Evolutionary conservation across 2,888 invertebrate genomes (phyloP).

Genomic region (Lampropteryx suffumata): DNA sequence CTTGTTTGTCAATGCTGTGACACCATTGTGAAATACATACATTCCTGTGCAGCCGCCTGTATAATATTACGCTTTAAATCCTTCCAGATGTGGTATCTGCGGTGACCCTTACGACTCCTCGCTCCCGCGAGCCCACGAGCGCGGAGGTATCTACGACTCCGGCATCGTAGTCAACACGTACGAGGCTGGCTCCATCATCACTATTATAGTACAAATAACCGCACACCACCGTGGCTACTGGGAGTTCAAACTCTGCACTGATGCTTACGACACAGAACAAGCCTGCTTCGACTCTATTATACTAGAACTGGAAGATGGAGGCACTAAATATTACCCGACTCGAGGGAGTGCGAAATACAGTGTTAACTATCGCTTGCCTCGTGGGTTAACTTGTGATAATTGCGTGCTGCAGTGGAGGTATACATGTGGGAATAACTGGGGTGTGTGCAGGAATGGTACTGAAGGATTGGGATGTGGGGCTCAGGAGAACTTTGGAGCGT

Average conservation of each 20-base stretch:
- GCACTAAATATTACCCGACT: constrained; percentile 86
- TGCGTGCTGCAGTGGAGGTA: constrained; percentile 95
- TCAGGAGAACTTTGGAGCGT: constrained; percentile 92
- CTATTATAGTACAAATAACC: constrained; percentile 88
- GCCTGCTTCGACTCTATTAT: constrained; percentile 88
- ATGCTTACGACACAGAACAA: constrained; percentile 86
- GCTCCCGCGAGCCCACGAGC: constrained; percentile 88
- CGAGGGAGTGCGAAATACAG: constrained; percentile 87
- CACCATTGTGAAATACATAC: no score
- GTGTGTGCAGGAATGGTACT: constrained; percentile 85
- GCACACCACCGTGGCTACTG: constrained; percentile 93
- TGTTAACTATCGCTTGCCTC: constrained; percentile 83
- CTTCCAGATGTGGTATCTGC: constrained; percentile 88
- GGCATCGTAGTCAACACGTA: constrained; percentile 89
- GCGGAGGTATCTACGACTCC: constrained; percentile 90
- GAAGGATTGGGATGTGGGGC: constrained; percentile 92
- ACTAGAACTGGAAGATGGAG: constrained; percentile 80
- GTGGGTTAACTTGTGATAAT: constrained; percentile 87
- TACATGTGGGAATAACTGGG: constrained; percentile 93
- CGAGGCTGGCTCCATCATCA: constrained; percentile 84
- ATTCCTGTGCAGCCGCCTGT: no score
- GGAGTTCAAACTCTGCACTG: constrained; percentile 90
- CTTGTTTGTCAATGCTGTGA: no score
- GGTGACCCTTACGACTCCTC: constrained; percentile 90
- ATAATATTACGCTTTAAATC: no score